Conservation (phyloP, 2,113 vertebrate species). For the Mus pahari region DNA sequence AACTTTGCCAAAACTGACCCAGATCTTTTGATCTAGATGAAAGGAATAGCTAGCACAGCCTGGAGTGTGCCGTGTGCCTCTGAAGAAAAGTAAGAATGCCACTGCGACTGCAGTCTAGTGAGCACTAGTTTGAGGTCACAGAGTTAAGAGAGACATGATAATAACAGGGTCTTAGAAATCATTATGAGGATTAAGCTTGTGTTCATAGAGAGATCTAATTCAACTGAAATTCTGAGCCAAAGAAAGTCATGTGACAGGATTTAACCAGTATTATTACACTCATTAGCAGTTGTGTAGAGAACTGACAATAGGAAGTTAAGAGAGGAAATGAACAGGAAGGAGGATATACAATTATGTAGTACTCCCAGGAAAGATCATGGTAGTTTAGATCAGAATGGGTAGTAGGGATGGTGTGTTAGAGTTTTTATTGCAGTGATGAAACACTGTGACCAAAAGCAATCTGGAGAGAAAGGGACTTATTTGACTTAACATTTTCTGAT, state of each 20-base stretch:
- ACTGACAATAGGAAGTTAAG: slow-evolving; percentile 31
- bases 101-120: background rate
- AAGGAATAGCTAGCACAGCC: background rate
- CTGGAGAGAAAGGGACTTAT: background rate
- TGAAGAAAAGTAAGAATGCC: background rate
- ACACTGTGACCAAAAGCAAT: background rate
- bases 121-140: slow-evolving; percentile 13
- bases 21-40: background rate
- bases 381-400: background rate
- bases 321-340: slow-evolving; percentile 13
- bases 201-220: background rate
- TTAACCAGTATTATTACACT: slow-evolving; percentile 19
- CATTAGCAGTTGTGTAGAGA: background rate
- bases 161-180: background rate
- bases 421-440: background rate
- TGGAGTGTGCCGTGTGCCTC: background rate
- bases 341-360: slow-evolving; percentile 4
- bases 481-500: background rate
- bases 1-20: background rate
- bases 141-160: background rate
- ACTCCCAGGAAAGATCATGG: background rate
- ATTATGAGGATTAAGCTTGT: background rate
- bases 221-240: slow-evolving; percentile 3
- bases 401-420: background rate
- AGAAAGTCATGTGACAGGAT: slow-evolving; percentile 24